These are phyloP conservation scores for Campaea margaritaria DNA, from an alignment of 2,888 invertebrate species.

Conservation along the genomic window DNA sequence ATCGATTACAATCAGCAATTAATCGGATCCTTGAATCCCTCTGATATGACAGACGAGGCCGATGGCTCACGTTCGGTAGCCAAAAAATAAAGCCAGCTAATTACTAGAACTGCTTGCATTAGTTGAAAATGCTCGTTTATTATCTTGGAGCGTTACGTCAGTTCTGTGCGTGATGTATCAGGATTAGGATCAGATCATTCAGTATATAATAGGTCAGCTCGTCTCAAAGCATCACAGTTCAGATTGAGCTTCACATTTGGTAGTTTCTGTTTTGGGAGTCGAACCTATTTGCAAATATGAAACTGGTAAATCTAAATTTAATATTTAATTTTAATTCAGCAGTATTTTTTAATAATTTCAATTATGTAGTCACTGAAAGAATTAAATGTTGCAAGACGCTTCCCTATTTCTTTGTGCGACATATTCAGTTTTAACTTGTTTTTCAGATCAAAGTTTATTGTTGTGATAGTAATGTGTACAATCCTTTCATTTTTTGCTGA, in stretches of 20 bases:
- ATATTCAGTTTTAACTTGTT: too few species aligned
- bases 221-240: conserved; percentile 60
- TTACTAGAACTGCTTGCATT: conserved; percentile 56
- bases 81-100: conserved; percentile 60
- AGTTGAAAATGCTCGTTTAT: conserved; percentile 25
- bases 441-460: too few species aligned
- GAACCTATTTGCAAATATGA: conserved; percentile 62
- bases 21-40: conserved; percentile 64
- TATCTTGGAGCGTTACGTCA: conserved; percentile 62
- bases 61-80: conserved; percentile 47
- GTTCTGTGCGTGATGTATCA: conserved; percentile 59
- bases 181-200: conserved; percentile 64
- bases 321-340: conserved; percentile 24
- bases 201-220: conserved; percentile 76
- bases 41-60: conserved; percentile 71
- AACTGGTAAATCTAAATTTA: conserved; percentile 69
- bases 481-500: too few species aligned
- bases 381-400: too few species aligned
- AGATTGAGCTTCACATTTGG: conserved; percentile 56
- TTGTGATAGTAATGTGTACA: too few species aligned
- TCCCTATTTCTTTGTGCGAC: too few species aligned
- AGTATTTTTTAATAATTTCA: neutral
- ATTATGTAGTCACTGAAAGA: neutral
- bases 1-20: conserved; percentile 50
- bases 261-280: conserved; percentile 42